These are phyloP conservation scores for Dendrocopos noguchii DNA, from an alignment of 2,113 vertebrate genomes.

Conservation along the genomic window DNA sequence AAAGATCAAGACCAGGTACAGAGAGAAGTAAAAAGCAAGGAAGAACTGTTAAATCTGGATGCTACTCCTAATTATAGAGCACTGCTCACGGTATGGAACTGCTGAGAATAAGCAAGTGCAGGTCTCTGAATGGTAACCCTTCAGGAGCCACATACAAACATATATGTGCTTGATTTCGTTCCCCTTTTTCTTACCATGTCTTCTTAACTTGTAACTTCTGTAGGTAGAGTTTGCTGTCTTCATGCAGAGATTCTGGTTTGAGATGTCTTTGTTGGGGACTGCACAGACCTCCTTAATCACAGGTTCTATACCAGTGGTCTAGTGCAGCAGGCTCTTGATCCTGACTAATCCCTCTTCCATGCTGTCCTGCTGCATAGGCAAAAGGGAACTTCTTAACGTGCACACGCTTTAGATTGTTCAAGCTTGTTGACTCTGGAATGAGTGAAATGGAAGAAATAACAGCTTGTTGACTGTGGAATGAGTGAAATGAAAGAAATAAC, in stretches of 20 bases:
- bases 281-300: not conserved
- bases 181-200: not conserved
- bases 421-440: not conserved
- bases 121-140: not conserved
- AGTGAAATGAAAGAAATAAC: not conserved
- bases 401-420: not conserved
- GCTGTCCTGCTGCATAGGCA: not conserved
- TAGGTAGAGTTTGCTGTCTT: not conserved
- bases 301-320: not conserved
- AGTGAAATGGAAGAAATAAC: conserved; percentile 1
- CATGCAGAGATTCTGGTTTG: not conserved
- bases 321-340: not conserved
- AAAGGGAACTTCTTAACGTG: not conserved
- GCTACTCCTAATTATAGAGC: conserved; percentile 77
- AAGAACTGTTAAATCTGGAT: conserved; percentile 54
- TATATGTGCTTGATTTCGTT: not conserved
- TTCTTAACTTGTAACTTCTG: not conserved
- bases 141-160: not conserved
- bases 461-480: not conserved
- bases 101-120: not conserved
- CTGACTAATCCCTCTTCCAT: not conserved
- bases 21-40: conserved; percentile 45
- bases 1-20: conserved; percentile 65
- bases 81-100: conserved; percentile 80
- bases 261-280: not conserved